These are phyloP conservation scores for Ceratotherium simum DNA, from an alignment of 2,113 vertebrate species.

Conservation along the genomic window DNA sequence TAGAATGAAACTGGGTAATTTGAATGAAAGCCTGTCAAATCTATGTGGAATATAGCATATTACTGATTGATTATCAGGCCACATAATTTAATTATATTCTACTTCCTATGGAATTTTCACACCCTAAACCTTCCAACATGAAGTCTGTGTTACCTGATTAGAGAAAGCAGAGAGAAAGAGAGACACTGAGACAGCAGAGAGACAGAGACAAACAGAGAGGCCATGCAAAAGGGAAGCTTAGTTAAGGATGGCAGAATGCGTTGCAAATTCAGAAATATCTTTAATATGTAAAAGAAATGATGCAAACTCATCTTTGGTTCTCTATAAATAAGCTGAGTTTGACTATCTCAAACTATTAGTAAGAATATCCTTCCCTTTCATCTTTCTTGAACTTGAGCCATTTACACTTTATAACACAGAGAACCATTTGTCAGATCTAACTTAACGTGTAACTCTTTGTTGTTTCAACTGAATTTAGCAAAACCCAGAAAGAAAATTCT, in stretches of 20 bases:
- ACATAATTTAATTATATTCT: conserved; percentile 55
- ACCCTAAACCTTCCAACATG: neutral
- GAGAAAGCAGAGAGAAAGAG: neutral
- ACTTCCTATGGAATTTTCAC: conserved; percentile 29
- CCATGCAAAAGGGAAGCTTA: neutral
- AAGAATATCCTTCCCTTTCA: conserved; percentile 34
- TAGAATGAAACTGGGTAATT: conserved; percentile 12
- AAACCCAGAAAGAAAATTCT: conserved; percentile 42
- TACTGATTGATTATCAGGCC: conserved; percentile 41
- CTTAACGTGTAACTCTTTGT: neutral
- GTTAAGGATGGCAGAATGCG: neutral
- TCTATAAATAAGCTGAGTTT: conserved; percentile 1
- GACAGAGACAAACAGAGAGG: neutral
- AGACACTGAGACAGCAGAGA: no score
- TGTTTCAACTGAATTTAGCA: neutral
- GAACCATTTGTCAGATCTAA: conserved; percentile 38
- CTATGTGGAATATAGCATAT: conserved; percentile 12
- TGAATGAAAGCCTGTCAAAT: conserved; percentile 49
- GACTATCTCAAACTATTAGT: conserved; percentile 1
- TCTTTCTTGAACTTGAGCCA: neutral
- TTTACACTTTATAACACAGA: conserved; percentile 19
- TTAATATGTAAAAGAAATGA: conserved; percentile 23
- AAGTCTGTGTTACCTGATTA: conserved; percentile 44
- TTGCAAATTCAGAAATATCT: conserved; percentile 45
- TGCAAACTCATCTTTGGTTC: conserved; percentile 10